These are phyloP conservation scores for Takifugu bimaculatus DNA, from an alignment of 2,113 vertebrate genomes.

Conservation along the genomic window DNA sequence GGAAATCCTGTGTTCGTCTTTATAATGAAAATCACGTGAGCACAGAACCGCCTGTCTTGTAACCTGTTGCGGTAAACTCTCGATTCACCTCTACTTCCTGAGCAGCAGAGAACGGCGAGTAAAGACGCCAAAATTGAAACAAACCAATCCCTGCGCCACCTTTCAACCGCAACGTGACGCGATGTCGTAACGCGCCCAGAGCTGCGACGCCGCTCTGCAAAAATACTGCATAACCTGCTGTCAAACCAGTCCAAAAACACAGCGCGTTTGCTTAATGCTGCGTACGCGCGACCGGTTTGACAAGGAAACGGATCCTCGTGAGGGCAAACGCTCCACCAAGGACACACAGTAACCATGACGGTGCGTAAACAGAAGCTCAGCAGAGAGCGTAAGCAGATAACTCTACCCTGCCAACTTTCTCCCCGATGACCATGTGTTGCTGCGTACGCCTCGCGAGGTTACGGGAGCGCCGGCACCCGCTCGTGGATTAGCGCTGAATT, in stretches of 20 bases:
- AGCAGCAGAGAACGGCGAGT: slow-evolving; percentile 27
- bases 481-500: neutral
- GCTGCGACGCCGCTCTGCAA: neutral
- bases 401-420: slow-evolving; percentile 4
- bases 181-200: neutral
- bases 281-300: slow-evolving; percentile 19
- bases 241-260: slow-evolving; percentile 12
- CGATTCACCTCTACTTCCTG: slow-evolving; percentile 33
- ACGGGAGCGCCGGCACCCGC: slow-evolving; percentile 22
- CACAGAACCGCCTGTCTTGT: slow-evolving; percentile 15
- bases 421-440: slow-evolving; percentile 32
- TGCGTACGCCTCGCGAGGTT: slow-evolving; percentile 9
- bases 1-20: slow-evolving; percentile 55
- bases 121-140: neutral
- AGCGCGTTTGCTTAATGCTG: slow-evolving; percentile 14
- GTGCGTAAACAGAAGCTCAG: slow-evolving; percentile 18
- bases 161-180: slow-evolving; percentile 1
- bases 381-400: slow-evolving; percentile 18
- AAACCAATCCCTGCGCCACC: neutral
- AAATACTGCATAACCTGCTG: neutral
- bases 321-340: slow-evolving; percentile 22
- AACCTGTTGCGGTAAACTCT: slow-evolving; percentile 35
- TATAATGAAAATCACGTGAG: slow-evolving; percentile 26
- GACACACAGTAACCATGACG: slow-evolving; percentile 16
- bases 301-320: slow-evolving; percentile 20